Conservation (phyloP, 2,888 invertebrate species). For the Andrena haemorrhoa region DNA sequence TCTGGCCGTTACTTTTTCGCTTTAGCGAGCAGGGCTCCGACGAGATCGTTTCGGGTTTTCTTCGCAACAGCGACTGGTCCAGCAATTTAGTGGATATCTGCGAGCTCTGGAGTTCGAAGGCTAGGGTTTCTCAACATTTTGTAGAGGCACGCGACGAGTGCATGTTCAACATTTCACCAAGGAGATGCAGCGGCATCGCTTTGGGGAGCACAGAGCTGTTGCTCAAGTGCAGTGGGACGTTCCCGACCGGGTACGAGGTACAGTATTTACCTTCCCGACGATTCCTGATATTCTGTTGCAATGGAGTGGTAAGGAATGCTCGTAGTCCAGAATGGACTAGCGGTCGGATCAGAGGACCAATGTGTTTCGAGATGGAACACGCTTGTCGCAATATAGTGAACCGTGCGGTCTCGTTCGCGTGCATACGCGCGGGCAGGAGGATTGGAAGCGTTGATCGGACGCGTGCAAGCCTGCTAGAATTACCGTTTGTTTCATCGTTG, state of each 20-base stretch:
- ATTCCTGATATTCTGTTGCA: not conserved
- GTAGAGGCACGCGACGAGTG: no score
- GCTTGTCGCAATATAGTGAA: not conserved
- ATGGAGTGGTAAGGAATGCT: no score
- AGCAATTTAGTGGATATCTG: not conserved
- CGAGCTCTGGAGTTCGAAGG: no score
- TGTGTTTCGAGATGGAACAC: not conserved
- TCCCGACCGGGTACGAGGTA: no score
- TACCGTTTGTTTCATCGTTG: not conserved
- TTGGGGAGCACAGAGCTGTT: no score
- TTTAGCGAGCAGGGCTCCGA: not conserved
- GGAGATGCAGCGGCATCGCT: no score
- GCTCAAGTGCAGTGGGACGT: no score
- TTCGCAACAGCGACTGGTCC: not conserved
- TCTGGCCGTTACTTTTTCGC: not conserved
- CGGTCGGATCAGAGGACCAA: no score
- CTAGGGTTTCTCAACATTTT: no score
- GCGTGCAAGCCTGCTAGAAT: not conserved
- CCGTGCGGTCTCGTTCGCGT: not conserved
- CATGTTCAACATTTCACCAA: no score
- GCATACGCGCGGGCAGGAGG: constrained; percentile 18
- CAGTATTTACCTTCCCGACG: not conserved
- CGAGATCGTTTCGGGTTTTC: not conserved
- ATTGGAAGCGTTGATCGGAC: not conserved
- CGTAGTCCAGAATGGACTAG: no score